phyloP scores from a whole-genome alignment of 2,113 vertebrate species.

The Dermatemys mawii region DNA sequence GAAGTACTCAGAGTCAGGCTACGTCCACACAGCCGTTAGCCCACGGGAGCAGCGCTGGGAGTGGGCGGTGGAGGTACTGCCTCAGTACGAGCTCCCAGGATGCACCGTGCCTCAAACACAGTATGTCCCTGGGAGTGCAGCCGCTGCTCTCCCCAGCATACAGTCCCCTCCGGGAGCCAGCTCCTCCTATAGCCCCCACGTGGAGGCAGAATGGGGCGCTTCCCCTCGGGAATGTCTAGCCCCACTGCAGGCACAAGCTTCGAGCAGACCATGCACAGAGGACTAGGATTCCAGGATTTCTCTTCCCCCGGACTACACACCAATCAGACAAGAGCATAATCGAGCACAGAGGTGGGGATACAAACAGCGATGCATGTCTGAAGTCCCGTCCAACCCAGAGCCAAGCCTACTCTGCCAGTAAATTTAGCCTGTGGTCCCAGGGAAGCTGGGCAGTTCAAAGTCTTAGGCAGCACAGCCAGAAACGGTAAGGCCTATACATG shows the following conservation, averaged over 20 bases:
- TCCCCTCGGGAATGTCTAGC: neutral
- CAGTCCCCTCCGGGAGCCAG: neutral
- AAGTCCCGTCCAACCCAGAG: neutral
- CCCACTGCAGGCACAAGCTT: neutral
- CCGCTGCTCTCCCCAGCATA: neutral
- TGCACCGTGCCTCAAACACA: neutral
- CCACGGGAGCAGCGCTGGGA: neutral
- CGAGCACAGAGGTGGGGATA: neutral
- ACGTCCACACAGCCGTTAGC: neutral
- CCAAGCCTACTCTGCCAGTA: slow-evolving; percentile 38
- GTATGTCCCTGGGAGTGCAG: neutral
- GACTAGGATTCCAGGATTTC: neutral
- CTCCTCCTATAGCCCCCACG: neutral
- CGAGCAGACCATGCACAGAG: neutral
- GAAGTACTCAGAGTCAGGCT: neutral
- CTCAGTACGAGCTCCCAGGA: neutral
- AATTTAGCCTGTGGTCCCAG: slow-evolving; percentile 42
- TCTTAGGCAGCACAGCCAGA: neutral
- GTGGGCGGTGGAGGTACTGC: neutral
- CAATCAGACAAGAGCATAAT: neutral
- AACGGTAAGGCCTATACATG: slow-evolving; percentile 25
- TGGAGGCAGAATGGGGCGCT: neutral
- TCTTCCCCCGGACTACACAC: neutral
- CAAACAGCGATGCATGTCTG: rapidly evolving
- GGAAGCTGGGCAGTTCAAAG: slow-evolving; percentile 58